Base-by-base conservation (phyloP, 1,140 invertebrate genomes). In the Gerris buenoi region DNA sequence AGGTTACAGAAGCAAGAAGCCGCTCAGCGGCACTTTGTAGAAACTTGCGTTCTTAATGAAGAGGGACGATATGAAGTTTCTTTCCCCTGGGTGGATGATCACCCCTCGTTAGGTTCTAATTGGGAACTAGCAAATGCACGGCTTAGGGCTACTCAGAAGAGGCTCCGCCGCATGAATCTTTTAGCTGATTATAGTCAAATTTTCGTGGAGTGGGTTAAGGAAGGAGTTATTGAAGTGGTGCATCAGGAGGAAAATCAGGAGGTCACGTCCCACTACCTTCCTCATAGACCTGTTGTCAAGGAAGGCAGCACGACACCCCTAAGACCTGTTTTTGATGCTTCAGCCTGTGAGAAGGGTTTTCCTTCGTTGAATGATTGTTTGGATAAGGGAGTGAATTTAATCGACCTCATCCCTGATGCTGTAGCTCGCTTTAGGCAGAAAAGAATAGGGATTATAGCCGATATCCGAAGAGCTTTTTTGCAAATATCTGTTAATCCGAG, bases 381-480 rank as follows among this genome's bases (percentile, higher is more conserved):
- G 5, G 33, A 46, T 46, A 46, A 46, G 33, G 33, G 33, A 10
- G 33, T 46, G 18, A 46, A 46, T 46, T 46, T 46, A 46, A 46
- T 60, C 5, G 15, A 60, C 3, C 23, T 60, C 15, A 75, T 79
- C 25, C 73, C 75, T n/a, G 3, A 69, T 0, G 68, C 78, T 65
- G 66, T 79, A 14, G 22, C 72, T 15, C 65, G 70, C 29, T 77
- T 78, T 68, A 63, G 76, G 63, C 57, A 68, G 56, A 64, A 68
- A 22, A 68, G 67, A 63, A 73, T 76, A 57, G 77, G 75, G 25
- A 70, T 78, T 18, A 71, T 70, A 18, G 68, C 75, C 15, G 77
- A 79, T 63, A 77, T 79, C 3, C 66, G 70, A 60, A 74, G 74
- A 61, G 75, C 74, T 2, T 78, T 78, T 71, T 65, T 74, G 28